Percentiles rank a stretch among this genome's conserved stretches.
phyloP scores from a whole-genome alignment of 2,888 invertebrate genomes.

The Lissocephala sabroskyi region DNA sequence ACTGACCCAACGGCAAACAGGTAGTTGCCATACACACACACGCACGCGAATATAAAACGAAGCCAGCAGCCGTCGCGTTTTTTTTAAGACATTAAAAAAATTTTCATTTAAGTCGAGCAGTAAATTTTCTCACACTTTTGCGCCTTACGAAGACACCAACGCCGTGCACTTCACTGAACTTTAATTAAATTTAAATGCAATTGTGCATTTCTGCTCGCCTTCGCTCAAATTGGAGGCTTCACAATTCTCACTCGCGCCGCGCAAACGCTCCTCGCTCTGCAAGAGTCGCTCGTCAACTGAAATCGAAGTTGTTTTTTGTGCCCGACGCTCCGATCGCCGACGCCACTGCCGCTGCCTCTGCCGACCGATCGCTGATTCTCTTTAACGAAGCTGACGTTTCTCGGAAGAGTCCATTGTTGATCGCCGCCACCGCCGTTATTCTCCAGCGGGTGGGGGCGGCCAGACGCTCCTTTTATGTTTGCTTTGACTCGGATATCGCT shows the following conservation, averaged over 20 bases:
- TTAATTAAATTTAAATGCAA: slow-evolving; percentile 14
- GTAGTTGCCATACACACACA: slow-evolving; percentile 34
- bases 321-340: too few relatives aligned
- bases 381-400: too few relatives aligned
- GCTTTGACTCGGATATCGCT: too few relatives aligned
- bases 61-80: slow-evolving; percentile 37
- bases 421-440: neutral
- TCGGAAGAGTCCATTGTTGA: neutral
- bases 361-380: too few relatives aligned
- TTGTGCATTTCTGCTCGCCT: neutral
- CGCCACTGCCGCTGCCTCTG: too few relatives aligned
- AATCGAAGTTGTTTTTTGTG: slow-evolving; percentile 36
- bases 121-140: slow-evolving; percentile 3
- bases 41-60: slow-evolving; percentile 27
- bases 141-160: slow-evolving; percentile 6
- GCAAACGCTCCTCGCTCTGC: slow-evolving; percentile 24
- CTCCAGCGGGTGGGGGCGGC: neutral
- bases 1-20: slow-evolving; percentile 39
- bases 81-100: slow-evolving; percentile 11
- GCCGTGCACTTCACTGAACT: neutral
- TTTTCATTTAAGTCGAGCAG: slow-evolving; percentile 19
- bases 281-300: slow-evolving; percentile 51
- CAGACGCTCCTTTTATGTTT: too few relatives aligned
- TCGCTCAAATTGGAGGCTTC: slow-evolving; percentile 10
- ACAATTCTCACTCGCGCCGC: slow-evolving; percentile 7